phyloP scores from a whole-genome alignment of 2,888 invertebrate genomes.

The Synanthedon tipuliformis region DNA sequence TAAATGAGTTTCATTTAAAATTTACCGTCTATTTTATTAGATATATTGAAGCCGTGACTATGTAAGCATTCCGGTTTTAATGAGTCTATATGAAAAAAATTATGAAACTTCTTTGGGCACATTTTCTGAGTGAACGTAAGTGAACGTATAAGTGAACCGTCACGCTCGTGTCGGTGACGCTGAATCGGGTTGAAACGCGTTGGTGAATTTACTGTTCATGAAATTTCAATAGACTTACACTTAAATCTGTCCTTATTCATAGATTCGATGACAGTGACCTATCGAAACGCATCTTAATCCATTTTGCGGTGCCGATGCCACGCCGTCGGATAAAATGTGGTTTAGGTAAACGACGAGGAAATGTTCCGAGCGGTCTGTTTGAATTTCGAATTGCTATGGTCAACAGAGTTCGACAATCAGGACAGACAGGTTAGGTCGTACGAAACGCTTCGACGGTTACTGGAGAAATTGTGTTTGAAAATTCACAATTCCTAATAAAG shows the following conservation, averaged over 20 bases:
- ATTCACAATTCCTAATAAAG: background rate
- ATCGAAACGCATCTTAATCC: slow-evolving; percentile 26
- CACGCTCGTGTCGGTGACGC: no score
- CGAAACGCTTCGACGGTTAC: slow-evolving; percentile 1
- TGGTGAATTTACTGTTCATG: no score
- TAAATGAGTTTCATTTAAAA: slow-evolving; percentile 1
- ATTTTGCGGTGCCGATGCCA: slow-evolving; percentile 26
- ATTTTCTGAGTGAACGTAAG: no score
- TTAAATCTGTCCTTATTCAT: no score
- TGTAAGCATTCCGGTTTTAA: no score
- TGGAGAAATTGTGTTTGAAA: slow-evolving; percentile 1
- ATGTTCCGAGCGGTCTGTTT: slow-evolving; percentile 13
- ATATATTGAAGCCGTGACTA: no score
- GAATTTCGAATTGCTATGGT: slow-evolving; percentile 7
- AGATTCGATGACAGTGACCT: slow-evolving; percentile 9
- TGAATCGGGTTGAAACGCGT: no score
- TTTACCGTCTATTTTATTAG: no score
- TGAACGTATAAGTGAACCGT: no score
- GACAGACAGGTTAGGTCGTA: slow-evolving; percentile 1
- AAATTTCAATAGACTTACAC: slow-evolving; percentile 12
- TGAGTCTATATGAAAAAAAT: no score
- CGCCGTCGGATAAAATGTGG: slow-evolving; percentile 15
- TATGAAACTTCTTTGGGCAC: no score
- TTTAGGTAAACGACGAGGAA: slow-evolving; percentile 29
- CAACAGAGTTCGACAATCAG: slow-evolving; percentile 7